Percentiles rank a stretch among this genome's conserved stretches.
Evolutionary conservation across 2,113 vertebrate species (phyloP).

Genomic region (Proteles cristata): DNA sequence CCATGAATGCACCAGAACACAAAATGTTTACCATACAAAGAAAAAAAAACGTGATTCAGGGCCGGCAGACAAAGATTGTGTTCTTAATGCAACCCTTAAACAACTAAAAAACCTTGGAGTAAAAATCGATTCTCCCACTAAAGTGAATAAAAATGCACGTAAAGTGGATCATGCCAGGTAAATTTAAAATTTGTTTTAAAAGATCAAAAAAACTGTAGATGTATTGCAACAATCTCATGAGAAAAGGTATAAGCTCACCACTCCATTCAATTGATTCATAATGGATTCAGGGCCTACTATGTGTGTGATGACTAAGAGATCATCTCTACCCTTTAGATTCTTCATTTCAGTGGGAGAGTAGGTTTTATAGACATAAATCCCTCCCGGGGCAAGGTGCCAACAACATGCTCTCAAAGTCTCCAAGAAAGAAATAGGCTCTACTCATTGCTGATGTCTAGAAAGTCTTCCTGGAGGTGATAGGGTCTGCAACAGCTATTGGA

Average conservation of each 20-base stretch:
- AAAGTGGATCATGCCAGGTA: constrained; percentile 95
- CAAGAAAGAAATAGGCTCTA: constrained; percentile 11
- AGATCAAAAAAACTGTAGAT: neutral
- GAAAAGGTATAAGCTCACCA: neutral
- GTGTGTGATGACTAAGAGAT: neutral
- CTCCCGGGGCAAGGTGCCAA: neutral
- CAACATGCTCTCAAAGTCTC: neutral
- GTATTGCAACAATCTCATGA: neutral
- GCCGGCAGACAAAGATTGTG: constrained; percentile 84
- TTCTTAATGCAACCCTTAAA: constrained; percentile 91
- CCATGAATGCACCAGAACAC: constrained; percentile 53
- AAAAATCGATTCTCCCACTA: constrained; percentile 84
- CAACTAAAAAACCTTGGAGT: constrained; percentile 94
- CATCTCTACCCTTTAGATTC: neutral
- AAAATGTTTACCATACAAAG: constrained; percentile 61
- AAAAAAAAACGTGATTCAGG: constrained; percentile 58
- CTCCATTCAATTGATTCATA: neutral
- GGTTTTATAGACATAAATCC: neutral
- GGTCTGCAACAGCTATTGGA: neutral
- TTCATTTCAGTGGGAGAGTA: neutral
- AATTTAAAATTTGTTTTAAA: constrained; percentile 54
- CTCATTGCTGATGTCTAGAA: neutral
- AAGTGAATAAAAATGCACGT: constrained; percentile 79
- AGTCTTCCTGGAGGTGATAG: neutral
- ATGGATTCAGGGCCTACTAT: neutral